Base-by-base conservation (phyloP, 2,888 invertebrate species). In the Trissoscelio sp. region DNA sequence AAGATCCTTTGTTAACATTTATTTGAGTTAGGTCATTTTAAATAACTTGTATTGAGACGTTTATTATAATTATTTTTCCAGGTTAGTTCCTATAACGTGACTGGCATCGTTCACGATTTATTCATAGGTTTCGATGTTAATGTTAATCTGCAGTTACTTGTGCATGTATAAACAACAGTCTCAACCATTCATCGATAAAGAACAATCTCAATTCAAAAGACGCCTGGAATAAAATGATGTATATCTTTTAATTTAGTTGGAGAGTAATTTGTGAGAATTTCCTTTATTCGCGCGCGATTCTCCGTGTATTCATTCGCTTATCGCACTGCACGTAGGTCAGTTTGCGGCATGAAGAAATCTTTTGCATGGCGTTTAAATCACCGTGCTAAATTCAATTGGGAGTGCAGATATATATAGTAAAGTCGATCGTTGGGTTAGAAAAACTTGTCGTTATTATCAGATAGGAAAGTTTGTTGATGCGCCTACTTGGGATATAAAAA, bases 181-280 rank as follows among this genome's bases (percentile, higher is more conserved):
- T 48, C 69, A 48, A 46, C 44, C 60, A 67, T 73, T 73, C 73
- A 73, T 55, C 67, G 73, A 79, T 79, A 67, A 80, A 62, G 73
- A 74, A 80, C 62, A 74, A 74, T 79, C 37, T 67, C 42, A 46
- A 80, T 74, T 55, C 53, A 74, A 74, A 53, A 31, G 34, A 6
- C 48, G 53, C 39, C 39, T 46, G 16, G 67, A 39, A 66, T 66
- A 55, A 55, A 55, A 48, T 57, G 79, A 80, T 80, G 62, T 57
- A 57, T 80, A 80, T 80, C 79, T 74, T 80, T 80, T 80, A 80
- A 80, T 80, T 80, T 62, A 57, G 69, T 64, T 62, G 22, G 34
- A 51, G 74, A 46, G 39, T 67, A 74, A 79, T 74, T 74, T 73
- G 79, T 79, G 79, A 73, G 73, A 79, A 79, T 79, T 73, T 73